These are phyloP conservation scores for Eucriotettix oculatus DNA, from an alignment of 2,888 invertebrate genomes.

Conservation along the genomic window DNA sequence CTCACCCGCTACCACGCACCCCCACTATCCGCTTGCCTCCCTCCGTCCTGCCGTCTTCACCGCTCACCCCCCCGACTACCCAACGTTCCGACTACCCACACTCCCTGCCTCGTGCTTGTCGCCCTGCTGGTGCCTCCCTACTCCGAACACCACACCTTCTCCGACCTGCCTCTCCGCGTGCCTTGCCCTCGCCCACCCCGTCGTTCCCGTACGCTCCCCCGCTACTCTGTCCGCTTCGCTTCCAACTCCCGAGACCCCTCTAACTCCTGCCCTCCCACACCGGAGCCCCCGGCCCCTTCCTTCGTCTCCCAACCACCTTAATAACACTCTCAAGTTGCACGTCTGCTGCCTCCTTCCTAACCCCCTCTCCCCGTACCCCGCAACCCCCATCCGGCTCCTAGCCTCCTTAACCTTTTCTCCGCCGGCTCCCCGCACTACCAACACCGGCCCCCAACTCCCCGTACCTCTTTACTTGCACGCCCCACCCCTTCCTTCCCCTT, in stretches of 20 bases:
- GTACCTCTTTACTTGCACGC: too few species aligned
- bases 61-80: not conserved
- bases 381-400: too few species aligned
- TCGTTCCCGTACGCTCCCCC: not conserved
- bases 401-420: too few species aligned
- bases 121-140: not conserved
- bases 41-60: not conserved
- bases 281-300: not conserved
- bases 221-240: not conserved
- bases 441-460: too few species aligned
- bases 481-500: too few species aligned
- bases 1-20: too few species aligned
- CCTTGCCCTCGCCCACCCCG: not conserved
- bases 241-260: not conserved
- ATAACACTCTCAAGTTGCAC: too few species aligned
- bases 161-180: not conserved
- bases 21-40: too few species aligned
- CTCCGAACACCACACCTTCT: not conserved
- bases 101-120: not conserved
- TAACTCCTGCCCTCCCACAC: not conserved
- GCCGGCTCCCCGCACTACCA: too few species aligned
- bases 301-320: too few species aligned
- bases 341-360: too few species aligned
- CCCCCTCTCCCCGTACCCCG: too few species aligned
- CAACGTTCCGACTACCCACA: not conserved